These are phyloP conservation scores for Zaprionus bogoriensis DNA, from an alignment of 2,888 invertebrate genomes.

Conservation along the genomic window DNA sequence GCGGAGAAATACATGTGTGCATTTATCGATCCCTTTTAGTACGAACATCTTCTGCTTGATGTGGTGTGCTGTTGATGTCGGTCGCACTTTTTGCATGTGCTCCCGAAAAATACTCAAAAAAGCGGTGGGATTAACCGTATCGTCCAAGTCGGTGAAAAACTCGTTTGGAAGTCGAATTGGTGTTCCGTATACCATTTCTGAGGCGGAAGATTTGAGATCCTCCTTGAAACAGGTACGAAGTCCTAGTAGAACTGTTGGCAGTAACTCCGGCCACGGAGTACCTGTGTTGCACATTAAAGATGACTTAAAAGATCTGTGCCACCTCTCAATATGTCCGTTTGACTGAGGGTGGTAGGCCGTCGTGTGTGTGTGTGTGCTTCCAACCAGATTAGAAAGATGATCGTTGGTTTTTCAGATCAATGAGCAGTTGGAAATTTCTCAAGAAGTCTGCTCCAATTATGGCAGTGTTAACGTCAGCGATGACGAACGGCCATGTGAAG, in stretches of 20 bases:
- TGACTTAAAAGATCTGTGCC: conserved; percentile 1
- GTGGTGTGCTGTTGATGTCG: background rate
- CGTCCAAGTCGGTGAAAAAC: background rate
- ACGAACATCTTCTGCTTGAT: background rate
- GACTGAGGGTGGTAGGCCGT: background rate
- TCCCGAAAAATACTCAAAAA: too few species aligned
- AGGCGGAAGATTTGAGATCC: background rate
- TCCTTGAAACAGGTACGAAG: background rate
- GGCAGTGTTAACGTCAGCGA: background rate
- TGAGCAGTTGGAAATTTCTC: background rate
- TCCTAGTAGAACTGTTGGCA: background rate
- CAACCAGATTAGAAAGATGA: background rate
- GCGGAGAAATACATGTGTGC: background rate
- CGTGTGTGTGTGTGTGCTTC: background rate
- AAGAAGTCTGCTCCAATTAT: background rate
- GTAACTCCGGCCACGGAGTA: background rate
- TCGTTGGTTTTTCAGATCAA: background rate
- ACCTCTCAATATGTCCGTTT: background rate
- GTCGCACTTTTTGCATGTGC: background rate
- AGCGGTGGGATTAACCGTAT: background rate
- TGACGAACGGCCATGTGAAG: background rate
- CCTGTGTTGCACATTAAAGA: background rate
- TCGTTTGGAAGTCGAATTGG: conserved; percentile 1
- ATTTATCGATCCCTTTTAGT: background rate
- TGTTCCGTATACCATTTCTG: background rate